Evolutionary conservation across 1,140 invertebrate genomes (phyloP), one percentile per base, ranked within the genome.

Genomic region (Helicoverpa armigera): DNA sequence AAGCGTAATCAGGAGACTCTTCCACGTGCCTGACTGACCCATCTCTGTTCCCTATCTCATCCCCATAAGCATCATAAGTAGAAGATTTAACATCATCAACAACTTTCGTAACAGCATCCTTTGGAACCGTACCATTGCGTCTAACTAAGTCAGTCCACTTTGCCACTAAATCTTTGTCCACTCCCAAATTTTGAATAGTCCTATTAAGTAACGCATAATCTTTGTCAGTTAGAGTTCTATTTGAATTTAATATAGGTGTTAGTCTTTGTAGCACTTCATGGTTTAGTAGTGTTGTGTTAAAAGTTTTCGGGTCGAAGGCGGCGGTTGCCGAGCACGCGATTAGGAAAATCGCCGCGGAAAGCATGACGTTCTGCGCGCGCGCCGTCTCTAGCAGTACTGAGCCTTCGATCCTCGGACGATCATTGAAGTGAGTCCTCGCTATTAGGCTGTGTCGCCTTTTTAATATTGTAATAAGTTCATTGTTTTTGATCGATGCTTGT

Each of bases 1-100:
- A 95, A 0, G 93, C 94, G 29, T 95, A 94, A 81, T 93, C 93
- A 3, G 94, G 94, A 3, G 92, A 94, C 75, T 94, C 92, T 14
- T 91, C 89, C 0, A 94, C 83, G 4, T 88, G 63, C 56, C 86
- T 85, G 1, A 92, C 69, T 35, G 61, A 80, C 31, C 85, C 82
- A 56, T 81, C 85, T 48, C 31, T 79, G 10, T 82, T 80, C 3
- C 81, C 85, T n/a, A 70, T 83, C 65, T 83, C 87, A 58, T 92
- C 89, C 75, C 86, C 89, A 79, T 91, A 91, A 0, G 86, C 84
- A 78, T 89, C 86, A 79, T 90, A 90, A 16, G 82, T 79, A 3
- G 76, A 63, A 69, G 82, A 79, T 29, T 80, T 85, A 18, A 81
- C 78, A 43, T 80, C 78, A 16, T 1, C 58, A 51, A 11, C 2